Evolutionary conservation across 2,888 invertebrate species (phyloP), one percentile per base, ranked within the genome.

Genomic region (Cataglyphis altisquamis): DNA sequence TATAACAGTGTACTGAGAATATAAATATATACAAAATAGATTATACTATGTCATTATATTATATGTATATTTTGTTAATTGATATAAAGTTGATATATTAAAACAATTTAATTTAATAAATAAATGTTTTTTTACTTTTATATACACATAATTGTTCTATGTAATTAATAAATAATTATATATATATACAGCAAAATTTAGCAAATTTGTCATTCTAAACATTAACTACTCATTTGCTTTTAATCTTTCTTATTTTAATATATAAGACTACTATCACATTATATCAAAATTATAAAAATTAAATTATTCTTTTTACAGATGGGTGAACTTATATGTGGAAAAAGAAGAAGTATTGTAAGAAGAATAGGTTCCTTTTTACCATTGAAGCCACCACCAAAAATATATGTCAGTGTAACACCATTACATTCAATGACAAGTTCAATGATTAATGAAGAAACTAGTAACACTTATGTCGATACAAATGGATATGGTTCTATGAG

Each of bases 391-490:
- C 94, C 93, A 63, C 94, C 94, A 72, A 94, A 94, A 90, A 94
- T 94, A 78, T 95, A 94, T 84, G 94, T 95, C 9, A 93, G 94
- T 63, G 94, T 95, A 57, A 95, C 94, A 15, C 94, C 94, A 57
- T 91, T 95, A 66, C 94, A 95, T 84, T 95, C 94, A 2, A 94
- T 95, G 94, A 94, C 94, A 21, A 94, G 90, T 91, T 95, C 94
- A 10, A 94, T 95, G 94, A 94, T 94, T 25, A 93, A 93, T 64
- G 93, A 94, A 64, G 94, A 94, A 84, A 92, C 89, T 6, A 92
- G 89, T 82, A 88, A 88, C 25, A 92, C 93, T 83, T 86, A 83
- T 72, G 36, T 82, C 25, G 89, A 91, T 74, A 80, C 89, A 1
- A 93, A 94, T 87, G 93, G 92, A 62, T 87, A 90, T 48, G 92